phyloP scores from a whole-genome alignment of 2,797 vertebrate species.

The Lithobates sylvaticus region DNA sequence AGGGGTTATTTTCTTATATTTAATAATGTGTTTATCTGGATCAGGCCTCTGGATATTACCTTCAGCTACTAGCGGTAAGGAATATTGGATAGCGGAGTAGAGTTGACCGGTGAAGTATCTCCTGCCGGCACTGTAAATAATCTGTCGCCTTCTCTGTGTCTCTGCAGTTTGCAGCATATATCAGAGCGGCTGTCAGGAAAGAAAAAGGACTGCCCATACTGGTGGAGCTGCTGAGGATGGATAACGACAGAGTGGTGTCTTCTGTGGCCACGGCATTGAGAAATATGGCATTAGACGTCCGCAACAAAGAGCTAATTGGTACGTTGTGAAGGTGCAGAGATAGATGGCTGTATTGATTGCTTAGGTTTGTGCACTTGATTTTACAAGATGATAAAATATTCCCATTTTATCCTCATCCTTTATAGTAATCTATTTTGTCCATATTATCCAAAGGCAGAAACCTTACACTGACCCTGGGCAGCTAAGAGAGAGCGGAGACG shows the following conservation, averaged over 20 bases:
- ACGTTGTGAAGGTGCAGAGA: constrained; percentile 54
- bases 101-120: constrained; percentile 13
- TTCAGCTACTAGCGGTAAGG: not conserved
- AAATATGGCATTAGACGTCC: constrained; percentile 95
- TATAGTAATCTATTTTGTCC: not conserved
- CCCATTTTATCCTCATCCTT: not conserved
- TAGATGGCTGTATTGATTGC: not conserved
- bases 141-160: not conserved
- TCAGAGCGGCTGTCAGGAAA: constrained; percentile 94
- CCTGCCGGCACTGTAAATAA: not conserved
- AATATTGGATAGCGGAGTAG: not conserved
- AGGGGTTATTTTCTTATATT: not conserved
- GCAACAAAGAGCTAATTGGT: constrained; percentile 99
- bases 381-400: not conserved
- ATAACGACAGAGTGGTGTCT: constrained; percentile 95
- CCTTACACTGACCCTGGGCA: not conserved
- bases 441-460: not conserved
- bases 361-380: not conserved
- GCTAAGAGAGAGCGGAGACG: not conserved
- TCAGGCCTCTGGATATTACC: not conserved
- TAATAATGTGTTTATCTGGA: not conserved
- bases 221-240: constrained; percentile 96
- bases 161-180: constrained; percentile 92
- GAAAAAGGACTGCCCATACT: constrained; percentile 98
- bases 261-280: constrained; percentile 94